Conservation (phyloP, 1,140 invertebrate genomes). For the Microvelia longipes region DNA sequence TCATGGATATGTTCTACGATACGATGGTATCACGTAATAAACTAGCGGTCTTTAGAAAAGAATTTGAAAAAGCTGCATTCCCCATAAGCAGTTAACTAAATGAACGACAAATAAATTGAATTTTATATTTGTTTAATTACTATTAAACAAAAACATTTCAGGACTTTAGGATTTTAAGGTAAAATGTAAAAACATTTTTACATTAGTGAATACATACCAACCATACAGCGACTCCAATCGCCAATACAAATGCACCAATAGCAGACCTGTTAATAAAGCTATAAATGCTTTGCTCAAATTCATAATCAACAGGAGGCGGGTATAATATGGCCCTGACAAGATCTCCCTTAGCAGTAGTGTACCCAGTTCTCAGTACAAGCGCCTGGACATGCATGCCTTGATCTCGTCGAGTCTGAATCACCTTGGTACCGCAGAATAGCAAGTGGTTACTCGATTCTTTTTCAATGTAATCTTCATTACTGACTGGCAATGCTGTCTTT, state of each 20-base stretch:
- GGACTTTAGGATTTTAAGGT: no score
- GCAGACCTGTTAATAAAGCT: slow-evolving; percentile 76
- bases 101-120: no score
- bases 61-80: no score
- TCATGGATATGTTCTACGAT: no score
- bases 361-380: slow-evolving; percentile 62
- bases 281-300: slow-evolving; percentile 84
- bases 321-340: slow-evolving; percentile 83
- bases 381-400: slow-evolving; percentile 46
- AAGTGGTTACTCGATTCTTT: slow-evolving; percentile 79
- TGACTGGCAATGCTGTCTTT: slow-evolving; percentile 65
- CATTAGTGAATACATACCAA: no score
- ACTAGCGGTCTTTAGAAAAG: no score
- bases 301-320: slow-evolving; percentile 86
- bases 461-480: slow-evolving; percentile 46
- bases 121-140: no score
- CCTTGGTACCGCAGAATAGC: slow-evolving; percentile 33
- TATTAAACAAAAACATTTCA: no score
- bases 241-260: slow-evolving; percentile 55
- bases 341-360: slow-evolving; percentile 77
- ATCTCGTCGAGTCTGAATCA: slow-evolving; percentile 55
- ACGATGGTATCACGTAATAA: no score
- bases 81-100: no score
- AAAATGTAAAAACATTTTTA: no score
- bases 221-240: slow-evolving; percentile 66